phyloP scores from a whole-genome alignment of 2,113 vertebrate species.

The Rhynchopsitta pachyrhyncha region DNA sequence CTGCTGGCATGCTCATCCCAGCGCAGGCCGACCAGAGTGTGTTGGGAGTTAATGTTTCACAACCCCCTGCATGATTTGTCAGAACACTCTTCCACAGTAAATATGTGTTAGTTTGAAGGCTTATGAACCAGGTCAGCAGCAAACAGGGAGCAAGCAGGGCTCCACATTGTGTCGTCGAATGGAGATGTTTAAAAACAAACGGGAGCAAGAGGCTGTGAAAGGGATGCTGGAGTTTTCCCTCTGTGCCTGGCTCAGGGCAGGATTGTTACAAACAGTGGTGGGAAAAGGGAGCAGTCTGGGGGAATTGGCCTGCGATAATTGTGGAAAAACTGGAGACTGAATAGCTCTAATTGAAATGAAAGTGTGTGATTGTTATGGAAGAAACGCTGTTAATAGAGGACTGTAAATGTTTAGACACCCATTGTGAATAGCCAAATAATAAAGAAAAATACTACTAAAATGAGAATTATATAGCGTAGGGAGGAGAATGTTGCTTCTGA shows the following conservation, averaged over 20 bases:
- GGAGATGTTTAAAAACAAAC: constrained; percentile 33
- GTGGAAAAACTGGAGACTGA: constrained; percentile 70
- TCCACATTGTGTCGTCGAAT: neutral
- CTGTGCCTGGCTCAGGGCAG: constrained; percentile 60
- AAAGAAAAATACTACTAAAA: constrained; percentile 68
- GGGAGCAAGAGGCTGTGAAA: neutral
- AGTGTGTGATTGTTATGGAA: constrained; percentile 72
- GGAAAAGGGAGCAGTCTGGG: constrained; percentile 57
- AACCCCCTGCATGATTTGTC: neutral
- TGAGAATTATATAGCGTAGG: constrained; percentile 45
- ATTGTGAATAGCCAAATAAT: constrained; percentile 73
- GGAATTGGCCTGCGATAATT: constrained; percentile 70
- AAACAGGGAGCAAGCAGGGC: constrained; percentile 3
- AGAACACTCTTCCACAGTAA: constrained; percentile 35
- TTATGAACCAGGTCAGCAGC: constrained; percentile 51
- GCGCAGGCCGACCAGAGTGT: neutral
- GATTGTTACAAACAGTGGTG: constrained; percentile 41
- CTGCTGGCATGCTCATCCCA: neutral
- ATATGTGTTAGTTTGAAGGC: constrained; percentile 41
- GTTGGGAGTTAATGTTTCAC: constrained; percentile 25
- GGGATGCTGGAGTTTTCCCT: constrained; percentile 23
- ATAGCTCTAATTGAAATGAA: constrained; percentile 81
- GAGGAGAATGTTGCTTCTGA: constrained; percentile 10
- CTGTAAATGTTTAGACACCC: constrained; percentile 82
- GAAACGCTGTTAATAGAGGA: constrained; percentile 71